These are phyloP conservation scores for Oeneis ivallda DNA, from an alignment of 2,888 invertebrate species.

Conservation along the genomic window DNA sequence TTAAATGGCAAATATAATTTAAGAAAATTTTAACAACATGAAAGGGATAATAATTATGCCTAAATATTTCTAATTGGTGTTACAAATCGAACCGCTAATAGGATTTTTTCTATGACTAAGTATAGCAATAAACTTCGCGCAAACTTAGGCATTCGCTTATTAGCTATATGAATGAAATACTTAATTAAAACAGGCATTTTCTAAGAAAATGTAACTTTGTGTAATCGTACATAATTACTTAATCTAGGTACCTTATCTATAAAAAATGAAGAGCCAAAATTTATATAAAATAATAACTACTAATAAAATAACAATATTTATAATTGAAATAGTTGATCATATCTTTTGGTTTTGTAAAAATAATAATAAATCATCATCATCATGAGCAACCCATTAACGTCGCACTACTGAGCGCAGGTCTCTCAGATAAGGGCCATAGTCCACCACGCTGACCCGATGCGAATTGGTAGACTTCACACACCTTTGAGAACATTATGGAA, in stretches of 20 bases:
- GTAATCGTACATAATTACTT: slow-evolving; percentile 1
- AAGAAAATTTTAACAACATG: slow-evolving; percentile 23
- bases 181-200: slow-evolving; percentile 10
- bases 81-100: slow-evolving; percentile 62
- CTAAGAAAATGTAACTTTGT: slow-evolving; percentile 19
- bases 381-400: too few species aligned
- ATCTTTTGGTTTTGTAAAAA: too few species aligned
- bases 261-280: background rate
- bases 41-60: slow-evolving; percentile 23
- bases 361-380: too few species aligned
- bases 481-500: too few species aligned
- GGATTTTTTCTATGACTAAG: slow-evolving; percentile 45
- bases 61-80: slow-evolving; percentile 67
- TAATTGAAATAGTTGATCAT: too few species aligned
- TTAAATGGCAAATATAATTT: slow-evolving; percentile 6
- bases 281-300: background rate
- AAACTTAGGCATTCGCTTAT: slow-evolving; percentile 32
- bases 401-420: too few species aligned
- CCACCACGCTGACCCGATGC: too few species aligned
- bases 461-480: too few species aligned
- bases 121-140: slow-evolving; percentile 29
- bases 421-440: too few species aligned
- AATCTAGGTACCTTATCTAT: slow-evolving; percentile 1
- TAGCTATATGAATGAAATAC: slow-evolving; percentile 3
- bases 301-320: background rate